Evolutionary conservation across 2,888 invertebrate species (phyloP), one percentile per base, ranked within the genome.

Genomic region (Teleiodes luculella): DNA sequence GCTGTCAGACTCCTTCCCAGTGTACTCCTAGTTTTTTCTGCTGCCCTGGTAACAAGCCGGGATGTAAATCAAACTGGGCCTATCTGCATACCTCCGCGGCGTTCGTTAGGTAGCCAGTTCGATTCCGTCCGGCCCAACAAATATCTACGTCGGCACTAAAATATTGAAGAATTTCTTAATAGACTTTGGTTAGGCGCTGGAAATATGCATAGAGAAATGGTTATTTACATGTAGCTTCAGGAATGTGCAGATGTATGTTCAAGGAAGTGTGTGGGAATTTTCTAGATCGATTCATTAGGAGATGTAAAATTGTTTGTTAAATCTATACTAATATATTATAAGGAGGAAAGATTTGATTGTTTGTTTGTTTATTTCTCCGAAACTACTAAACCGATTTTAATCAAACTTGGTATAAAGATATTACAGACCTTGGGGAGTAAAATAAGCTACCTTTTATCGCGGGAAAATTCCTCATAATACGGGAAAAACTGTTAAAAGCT

Each of bases 41-140:
- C 52, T 58, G 46, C 58, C 41, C 57, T 59, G 54, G 70, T 77
- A 80, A 78, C 82, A 75, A 80, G 78, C 62, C 60, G 55, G 64
- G 74, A 82, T 78, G 80, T 83, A 83, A 83, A 83, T 83, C 83
- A 82, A 80, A 74, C 51, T 47, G 24, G 33, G 33, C 49, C 57
- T 62, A 80, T 82, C 80, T 81, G 74, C 82, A 82, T 82, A 82
- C 70, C 72, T 63, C 69, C 72, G 58, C 55, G 24, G 43, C 43
- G 43, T 43, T 43, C 43, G 43, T 43, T 43, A 43, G 43, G 24
- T 28, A 10, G n/a, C 43, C 7, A 16, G 39, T 43, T 43, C 43
- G 43, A 43, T 43, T 24, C 43, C 24, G 6, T 24, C 43, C 24
- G 6, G 24, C 6, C 24, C 13, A 18, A 43, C 43, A 43, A 43